Evolutionary conservation across 2,797 vertebrate genomes (phyloP).

Genomic region (Agapornis canus): DNA sequence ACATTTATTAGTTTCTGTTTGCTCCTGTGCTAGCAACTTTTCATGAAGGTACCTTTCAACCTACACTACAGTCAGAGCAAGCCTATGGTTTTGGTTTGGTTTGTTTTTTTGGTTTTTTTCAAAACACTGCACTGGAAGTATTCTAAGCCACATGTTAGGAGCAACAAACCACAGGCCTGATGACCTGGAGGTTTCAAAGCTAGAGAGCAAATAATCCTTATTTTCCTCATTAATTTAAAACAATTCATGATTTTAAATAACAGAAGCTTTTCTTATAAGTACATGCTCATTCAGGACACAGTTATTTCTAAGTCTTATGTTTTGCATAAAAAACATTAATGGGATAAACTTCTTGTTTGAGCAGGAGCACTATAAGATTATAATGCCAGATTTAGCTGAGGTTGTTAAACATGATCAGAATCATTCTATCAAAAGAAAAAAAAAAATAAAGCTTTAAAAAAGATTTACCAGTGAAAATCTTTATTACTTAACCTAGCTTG

Average conservation of each 20-base stretch:
- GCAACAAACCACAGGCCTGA: background rate
- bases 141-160: background rate
- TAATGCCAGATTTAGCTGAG: background rate
- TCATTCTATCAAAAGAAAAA: accelerated
- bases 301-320: background rate
- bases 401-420: background rate
- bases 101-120: accelerated
- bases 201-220: background rate
- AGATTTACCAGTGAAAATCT: background rate
- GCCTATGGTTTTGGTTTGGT: background rate
- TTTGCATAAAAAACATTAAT: background rate
- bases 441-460: background rate
- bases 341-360: background rate
- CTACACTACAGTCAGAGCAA: background rate
- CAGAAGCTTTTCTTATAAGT: background rate
- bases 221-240: background rate
- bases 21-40: background rate
- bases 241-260: background rate
- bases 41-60: background rate
- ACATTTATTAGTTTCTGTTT: background rate
- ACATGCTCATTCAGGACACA: background rate
- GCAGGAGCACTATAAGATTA: background rate
- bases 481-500: background rate
- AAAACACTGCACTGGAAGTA: background rate
- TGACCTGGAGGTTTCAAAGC: background rate